Percentiles rank a stretch among this genome's conserved stretches.
Conservation (phyloP, 2,888 invertebrate genomes). For the Nymphalis c-album region DNA sequence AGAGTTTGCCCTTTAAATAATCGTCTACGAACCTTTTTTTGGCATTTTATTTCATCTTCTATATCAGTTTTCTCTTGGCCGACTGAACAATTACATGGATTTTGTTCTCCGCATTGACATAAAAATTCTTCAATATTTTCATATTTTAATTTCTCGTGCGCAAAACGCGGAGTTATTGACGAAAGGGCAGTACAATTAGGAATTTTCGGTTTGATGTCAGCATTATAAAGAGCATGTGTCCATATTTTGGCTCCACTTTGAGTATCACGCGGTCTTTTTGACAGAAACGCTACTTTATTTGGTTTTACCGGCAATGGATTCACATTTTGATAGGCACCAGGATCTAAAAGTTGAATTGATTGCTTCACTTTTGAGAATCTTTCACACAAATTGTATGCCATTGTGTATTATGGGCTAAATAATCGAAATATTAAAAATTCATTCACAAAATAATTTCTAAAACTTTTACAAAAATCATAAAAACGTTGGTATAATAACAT, state of each 20-base stretch:
- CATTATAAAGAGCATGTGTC: conserved; percentile 59
- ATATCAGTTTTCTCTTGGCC: conserved; percentile 41
- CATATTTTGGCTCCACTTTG: conserved; percentile 46
- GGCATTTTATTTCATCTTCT: conserved; percentile 49
- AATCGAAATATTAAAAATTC: background rate
- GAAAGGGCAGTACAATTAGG: conserved; percentile 58
- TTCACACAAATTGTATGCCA: conserved; percentile 58
- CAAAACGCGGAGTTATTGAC: conserved; percentile 63
- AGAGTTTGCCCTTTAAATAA: conserved; percentile 59
- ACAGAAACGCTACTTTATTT: conserved; percentile 60
- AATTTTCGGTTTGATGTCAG: conserved; percentile 46
- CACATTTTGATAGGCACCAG: conserved; percentile 59
- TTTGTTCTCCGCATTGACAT: conserved; percentile 59
- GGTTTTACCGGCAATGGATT: conserved; percentile 35
- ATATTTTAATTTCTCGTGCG: conserved; percentile 58
- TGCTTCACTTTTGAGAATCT: conserved; percentile 53
- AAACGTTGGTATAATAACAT: no score
- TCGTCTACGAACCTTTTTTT: conserved; percentile 51
- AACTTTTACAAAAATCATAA: no score
- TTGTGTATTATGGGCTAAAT: conserved; percentile 30
- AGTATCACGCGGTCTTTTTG: conserved; percentile 53
- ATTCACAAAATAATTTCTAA: no score
- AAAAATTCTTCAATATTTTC: conserved; percentile 60
- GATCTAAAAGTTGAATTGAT: conserved; percentile 57
- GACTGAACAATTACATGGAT: conserved; percentile 55